phyloP scores from a whole-genome alignment of 2,797 vertebrate genomes.

The Spinus pinus region DNA sequence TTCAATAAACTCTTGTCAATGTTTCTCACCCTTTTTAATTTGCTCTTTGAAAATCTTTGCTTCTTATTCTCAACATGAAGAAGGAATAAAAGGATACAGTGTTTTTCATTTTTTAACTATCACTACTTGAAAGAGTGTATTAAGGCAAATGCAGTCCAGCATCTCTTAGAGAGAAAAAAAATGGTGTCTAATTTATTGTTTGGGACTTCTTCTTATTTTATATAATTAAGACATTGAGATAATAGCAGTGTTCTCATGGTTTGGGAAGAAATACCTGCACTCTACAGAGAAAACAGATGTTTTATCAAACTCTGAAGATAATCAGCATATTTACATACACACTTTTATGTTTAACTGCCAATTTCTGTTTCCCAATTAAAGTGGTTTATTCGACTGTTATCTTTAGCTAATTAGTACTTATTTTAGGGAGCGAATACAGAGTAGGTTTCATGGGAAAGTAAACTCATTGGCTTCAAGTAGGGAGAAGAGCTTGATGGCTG shows the following conservation, averaged over 20 bases:
- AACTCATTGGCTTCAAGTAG: slow-evolving; percentile 21
- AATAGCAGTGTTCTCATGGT: not conserved
- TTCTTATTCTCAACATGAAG: not conserved
- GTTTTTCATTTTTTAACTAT: not conserved
- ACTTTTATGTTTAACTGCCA: slow-evolving; percentile 65
- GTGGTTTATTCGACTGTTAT: slow-evolving; percentile 65
- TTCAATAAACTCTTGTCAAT: not conserved
- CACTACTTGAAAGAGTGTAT: not conserved
- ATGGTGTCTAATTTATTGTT: not conserved
- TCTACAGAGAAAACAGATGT: slow-evolving; percentile 51
- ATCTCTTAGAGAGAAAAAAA: not conserved
- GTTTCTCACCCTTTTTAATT: not conserved
- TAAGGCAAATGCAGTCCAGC: not conserved
- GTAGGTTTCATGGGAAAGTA: slow-evolving; percentile 36
- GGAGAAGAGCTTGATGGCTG: not conserved
- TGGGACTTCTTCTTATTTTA: not conserved
- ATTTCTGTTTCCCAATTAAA: slow-evolving; percentile 64
- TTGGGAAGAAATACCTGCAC: slow-evolving; percentile 52
- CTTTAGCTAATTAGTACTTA: slow-evolving; percentile 63
- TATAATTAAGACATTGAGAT: slow-evolving; percentile 5
- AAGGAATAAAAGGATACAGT: not conserved
- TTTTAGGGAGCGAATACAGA: slow-evolving; percentile 46
- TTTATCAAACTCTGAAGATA: slow-evolving; percentile 66
- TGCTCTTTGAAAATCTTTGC: not conserved
- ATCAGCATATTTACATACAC: slow-evolving; percentile 64